A percentile compares a stretch with the other conserved stretches of the same genome.
Evolutionary conservation across 2,113 vertebrate species (phyloP).

Genomic region (Apus apus): DNA sequence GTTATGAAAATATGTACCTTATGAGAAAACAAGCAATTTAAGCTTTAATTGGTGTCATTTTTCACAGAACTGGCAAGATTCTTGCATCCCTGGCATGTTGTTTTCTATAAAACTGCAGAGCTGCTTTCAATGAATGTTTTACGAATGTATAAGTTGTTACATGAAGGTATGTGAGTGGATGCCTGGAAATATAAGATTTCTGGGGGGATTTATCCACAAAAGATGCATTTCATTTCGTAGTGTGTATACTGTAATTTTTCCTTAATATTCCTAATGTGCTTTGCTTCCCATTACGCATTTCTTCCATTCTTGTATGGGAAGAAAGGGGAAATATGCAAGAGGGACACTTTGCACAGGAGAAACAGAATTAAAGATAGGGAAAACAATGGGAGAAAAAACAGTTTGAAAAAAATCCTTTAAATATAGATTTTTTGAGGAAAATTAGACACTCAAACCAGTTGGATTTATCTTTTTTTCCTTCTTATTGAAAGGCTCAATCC

Average conservation of each 20-base stretch:
- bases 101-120: conserved; percentile 91
- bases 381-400: neutral
- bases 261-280: conserved; percentile 79
- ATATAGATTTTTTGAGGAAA: neutral
- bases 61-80: conserved; percentile 94
- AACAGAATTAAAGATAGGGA: conserved; percentile 34
- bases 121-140: conserved; percentile 94
- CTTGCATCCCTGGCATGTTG: conserved; percentile 93
- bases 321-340: conserved; percentile 33
- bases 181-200: conserved; percentile 83
- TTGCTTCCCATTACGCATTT: conserved; percentile 76
- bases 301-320: conserved; percentile 61
- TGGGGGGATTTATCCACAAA: conserved; percentile 81
- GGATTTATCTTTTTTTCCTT: neutral
- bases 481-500: neutral
- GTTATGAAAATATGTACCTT: conserved; percentile 99
- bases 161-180: conserved; percentile 80
- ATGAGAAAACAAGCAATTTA: conserved; percentile 99
- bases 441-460: neutral
- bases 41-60: conserved; percentile 98
- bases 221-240: conserved; percentile 83
- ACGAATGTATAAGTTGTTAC: conserved; percentile 82
- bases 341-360: conserved; percentile 53
- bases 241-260: conserved; percentile 71
- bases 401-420: neutral